A percentile compares a stretch with the other conserved stretches of the same genome.
Evolutionary conservation across 2,888 invertebrate genomes (phyloP).

Genomic region (Platycnemis pennipes): DNA sequence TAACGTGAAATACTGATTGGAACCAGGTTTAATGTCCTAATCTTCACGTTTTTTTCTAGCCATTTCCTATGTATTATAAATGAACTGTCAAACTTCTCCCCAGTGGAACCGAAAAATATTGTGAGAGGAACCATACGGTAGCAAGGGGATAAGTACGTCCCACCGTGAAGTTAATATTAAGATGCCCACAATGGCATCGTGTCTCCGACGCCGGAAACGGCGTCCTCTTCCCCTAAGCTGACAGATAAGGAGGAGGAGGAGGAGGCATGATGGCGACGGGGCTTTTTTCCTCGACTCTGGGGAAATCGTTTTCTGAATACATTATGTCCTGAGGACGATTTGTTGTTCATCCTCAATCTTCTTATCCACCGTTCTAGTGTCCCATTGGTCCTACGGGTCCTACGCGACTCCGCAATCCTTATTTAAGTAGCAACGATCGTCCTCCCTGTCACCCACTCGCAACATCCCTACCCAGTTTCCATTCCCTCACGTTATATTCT

Average conservation of each 20-base stretch:
- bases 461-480: too few species aligned
- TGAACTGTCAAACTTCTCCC: neutral
- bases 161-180: neutral
- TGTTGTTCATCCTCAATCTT: constrained; percentile 46
- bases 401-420: neutral
- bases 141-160: neutral
- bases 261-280: neutral
- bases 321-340: constrained; percentile 38
- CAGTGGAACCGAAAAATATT: neutral
- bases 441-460: neutral
- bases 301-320: constrained; percentile 48
- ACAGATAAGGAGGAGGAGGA: neutral
- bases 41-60: neutral
- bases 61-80: neutral
- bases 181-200: neutral
- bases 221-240: neutral
- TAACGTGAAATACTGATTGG: too few species aligned
- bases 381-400: neutral
- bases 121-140: neutral
- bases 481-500: neutral
- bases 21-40: too few species aligned
- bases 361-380: neutral
- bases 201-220: neutral
- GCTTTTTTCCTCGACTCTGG: constrained; percentile 36
- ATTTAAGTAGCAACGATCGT: neutral